Conservation (phyloP, 2,113 vertebrate species). For the Egretta garzetta region DNA sequence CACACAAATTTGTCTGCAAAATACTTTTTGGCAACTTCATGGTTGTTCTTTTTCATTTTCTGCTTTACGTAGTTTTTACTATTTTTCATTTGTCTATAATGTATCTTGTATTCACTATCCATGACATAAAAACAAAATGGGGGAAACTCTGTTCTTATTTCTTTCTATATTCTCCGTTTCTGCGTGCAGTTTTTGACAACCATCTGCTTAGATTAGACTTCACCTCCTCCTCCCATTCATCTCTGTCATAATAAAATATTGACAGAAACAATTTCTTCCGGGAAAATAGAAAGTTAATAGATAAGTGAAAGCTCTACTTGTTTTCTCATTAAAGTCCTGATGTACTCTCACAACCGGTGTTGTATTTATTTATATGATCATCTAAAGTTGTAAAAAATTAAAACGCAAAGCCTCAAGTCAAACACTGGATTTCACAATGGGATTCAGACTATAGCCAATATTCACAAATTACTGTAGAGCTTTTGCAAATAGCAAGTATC, state of each 20-base stretch:
- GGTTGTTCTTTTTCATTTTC: background rate
- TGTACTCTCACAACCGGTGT: background rate
- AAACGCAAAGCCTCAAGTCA: background rate
- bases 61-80: background rate
- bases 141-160: background rate
- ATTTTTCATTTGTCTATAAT: background rate
- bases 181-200: background rate
- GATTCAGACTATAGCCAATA: background rate
- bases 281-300: constrained; percentile 34
- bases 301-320: background rate
- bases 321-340: background rate
- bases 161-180: background rate
- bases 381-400: constrained; percentile 1
- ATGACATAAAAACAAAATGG: background rate
- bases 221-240: background rate
- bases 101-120: background rate
- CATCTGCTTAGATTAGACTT: constrained; percentile 15
- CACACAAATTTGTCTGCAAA: background rate
- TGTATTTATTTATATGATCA: background rate
- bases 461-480: background rate
- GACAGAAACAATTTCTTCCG: background rate
- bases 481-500: background rate
- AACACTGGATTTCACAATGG: background rate
- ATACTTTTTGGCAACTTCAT: background rate
- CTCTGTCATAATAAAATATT: constrained; percentile 7